phyloP scores from a whole-genome alignment of 1,140 invertebrate genomes.

The Trachelipus rathkii region DNA sequence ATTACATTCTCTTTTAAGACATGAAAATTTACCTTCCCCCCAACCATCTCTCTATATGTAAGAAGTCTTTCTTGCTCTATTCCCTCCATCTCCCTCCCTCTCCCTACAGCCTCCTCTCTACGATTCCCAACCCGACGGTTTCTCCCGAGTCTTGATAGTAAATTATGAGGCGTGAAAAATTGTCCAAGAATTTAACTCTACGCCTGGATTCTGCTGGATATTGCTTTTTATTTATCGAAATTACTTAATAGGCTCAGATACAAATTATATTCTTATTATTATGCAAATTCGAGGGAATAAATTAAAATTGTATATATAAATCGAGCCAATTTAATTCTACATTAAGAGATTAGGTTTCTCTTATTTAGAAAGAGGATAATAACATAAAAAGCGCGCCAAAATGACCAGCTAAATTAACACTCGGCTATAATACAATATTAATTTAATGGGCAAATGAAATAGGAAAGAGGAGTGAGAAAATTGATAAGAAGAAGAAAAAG shows the following conservation, averaged over 20 bases:
- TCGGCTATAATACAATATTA: too few species aligned
- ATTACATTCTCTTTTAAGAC: neutral
- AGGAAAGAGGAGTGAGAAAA: too few species aligned
- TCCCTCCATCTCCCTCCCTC: neutral
- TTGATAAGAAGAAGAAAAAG: too few species aligned
- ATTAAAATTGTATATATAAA: conserved; percentile 1
- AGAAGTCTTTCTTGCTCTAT: neutral
- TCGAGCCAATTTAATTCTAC: neutral
- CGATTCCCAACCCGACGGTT: neutral
- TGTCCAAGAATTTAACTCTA: neutral
- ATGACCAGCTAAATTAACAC: neutral
- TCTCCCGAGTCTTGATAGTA: neutral
- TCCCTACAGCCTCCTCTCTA: neutral
- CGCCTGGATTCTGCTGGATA: neutral
- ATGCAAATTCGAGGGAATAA: neutral
- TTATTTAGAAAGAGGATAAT: neutral
- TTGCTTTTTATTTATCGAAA: neutral
- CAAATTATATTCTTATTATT: conserved; percentile 6
- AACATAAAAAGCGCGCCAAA: neutral
- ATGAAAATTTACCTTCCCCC: neutral
- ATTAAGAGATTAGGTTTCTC: neutral
- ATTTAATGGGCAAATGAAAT: too few species aligned
- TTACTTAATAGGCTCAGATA: conserved; percentile 3
- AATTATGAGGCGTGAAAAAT: conserved; percentile 10
- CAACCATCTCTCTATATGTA: neutral